These are phyloP conservation scores for Microchrysa polita DNA, from an alignment of 2,888 invertebrate species.

Conservation along the genomic window DNA sequence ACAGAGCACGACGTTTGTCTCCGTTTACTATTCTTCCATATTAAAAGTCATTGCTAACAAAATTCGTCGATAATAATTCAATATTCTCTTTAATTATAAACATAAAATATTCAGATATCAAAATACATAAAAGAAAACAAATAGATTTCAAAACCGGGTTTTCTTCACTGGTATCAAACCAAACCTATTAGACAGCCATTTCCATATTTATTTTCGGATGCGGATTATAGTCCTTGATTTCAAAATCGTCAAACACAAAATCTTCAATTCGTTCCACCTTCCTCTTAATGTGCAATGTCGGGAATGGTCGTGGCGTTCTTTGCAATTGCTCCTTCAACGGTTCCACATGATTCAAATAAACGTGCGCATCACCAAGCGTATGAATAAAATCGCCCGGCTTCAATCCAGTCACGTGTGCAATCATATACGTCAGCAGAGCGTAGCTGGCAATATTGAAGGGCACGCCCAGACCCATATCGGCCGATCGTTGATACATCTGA, in stretches of 20 bases:
- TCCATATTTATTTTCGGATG: slow-evolving; percentile 91
- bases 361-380: slow-evolving; percentile 94
- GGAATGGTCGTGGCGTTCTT: slow-evolving; percentile 84
- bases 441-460: slow-evolving; percentile 99
- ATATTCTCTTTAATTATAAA: too few species aligned
- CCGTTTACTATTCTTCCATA: too few species aligned
- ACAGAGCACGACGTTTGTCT: too few species aligned
- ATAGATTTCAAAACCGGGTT: too few species aligned
- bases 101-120: too few species aligned
- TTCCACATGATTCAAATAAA: slow-evolving; percentile 90
- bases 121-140: too few species aligned
- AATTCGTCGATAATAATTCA: too few species aligned
- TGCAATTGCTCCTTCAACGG: slow-evolving; percentile 82
- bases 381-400: slow-evolving; percentile 95
- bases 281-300: slow-evolving; percentile 79
- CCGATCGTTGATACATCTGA: slow-evolving; percentile 94
- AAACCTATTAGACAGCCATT: slow-evolving; percentile 78
- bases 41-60: too few species aligned
- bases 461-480: slow-evolving; percentile 98
- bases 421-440: slow-evolving; percentile 91
- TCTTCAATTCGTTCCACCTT: slow-evolving; percentile 83
- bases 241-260: slow-evolving; percentile 87
- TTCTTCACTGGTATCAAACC: too few species aligned
- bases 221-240: slow-evolving; percentile 84
- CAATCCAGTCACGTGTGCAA: slow-evolving; percentile 92